phyloP scores from a whole-genome alignment of 2,888 invertebrate genomes.

The Phyto melanocephala region DNA sequence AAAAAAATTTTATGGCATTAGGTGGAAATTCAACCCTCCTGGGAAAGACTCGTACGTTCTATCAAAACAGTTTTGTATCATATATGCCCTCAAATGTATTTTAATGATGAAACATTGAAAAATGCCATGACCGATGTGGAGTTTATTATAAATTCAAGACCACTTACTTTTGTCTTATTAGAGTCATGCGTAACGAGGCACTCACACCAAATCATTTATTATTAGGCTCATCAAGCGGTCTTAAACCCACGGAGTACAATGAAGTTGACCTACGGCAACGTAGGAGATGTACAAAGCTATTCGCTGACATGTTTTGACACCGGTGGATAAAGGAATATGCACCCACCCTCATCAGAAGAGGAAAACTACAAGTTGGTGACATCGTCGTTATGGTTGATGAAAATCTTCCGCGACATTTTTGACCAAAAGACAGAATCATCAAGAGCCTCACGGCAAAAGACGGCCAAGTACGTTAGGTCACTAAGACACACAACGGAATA shows the following conservation, averaged over 20 bases:
- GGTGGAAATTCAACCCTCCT: constrained; percentile 53
- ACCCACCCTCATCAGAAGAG: constrained; percentile 40
- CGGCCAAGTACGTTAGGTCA: too few relatives aligned
- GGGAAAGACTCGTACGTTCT: constrained; percentile 37
- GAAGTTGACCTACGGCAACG: constrained; percentile 52
- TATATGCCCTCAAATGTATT: constrained; percentile 2
- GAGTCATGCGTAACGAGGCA: constrained; percentile 37
- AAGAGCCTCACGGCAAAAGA: constrained; percentile 15
- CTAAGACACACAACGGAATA: constrained; percentile 12
- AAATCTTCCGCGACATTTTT: too few relatives aligned
- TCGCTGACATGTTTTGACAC: constrained; percentile 59
- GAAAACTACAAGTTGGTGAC: too few relatives aligned
- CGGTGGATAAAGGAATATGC: too few relatives aligned
- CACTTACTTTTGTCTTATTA: constrained; percentile 21
- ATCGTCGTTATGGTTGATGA: constrained; percentile 54
- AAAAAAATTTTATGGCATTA: background rate
- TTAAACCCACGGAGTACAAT: constrained; percentile 27
- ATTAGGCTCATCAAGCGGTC: too few relatives aligned
- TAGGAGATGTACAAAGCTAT: constrained; percentile 45
- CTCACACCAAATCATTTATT: constrained; percentile 58
- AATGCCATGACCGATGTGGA: constrained; percentile 54
- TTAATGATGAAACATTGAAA: too few relatives aligned
- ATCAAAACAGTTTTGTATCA: constrained; percentile 30
- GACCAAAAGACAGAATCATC: constrained; percentile 47
- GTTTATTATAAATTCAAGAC: constrained; percentile 16